Evolutionary conservation across 2,888 invertebrate genomes (phyloP), one percentile per base, ranked within the genome.

Genomic region (Oscheius onirici): DNA sequence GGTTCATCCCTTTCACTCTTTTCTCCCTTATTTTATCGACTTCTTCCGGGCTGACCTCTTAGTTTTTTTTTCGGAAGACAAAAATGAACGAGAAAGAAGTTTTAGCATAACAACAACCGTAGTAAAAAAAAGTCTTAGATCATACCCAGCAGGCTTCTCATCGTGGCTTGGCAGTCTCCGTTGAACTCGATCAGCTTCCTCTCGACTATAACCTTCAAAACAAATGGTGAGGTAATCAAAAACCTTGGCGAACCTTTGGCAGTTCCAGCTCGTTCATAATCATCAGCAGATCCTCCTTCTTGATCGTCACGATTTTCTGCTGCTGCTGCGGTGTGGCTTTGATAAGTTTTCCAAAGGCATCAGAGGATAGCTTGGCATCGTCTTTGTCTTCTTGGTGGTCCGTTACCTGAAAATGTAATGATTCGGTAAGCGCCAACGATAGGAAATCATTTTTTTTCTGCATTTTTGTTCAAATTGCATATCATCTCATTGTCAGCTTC

Each of bases 271-370:
- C 78, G 22, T 76, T 76, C 76, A 79, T 79, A 17, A 81, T 73
- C 76, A 79, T 72, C 63, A 77, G 76, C n/a, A 81, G 51, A 67
- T 81, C 81, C 40, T 81, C 81, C 40, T 78, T 77, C 44, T 78
- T 81, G 58, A 81, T 77, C 46, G 76, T 76, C 41, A 81, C 77
- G 43, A 72, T 55, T 28, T 71, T 73, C 66, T 73, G 71, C 10
- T 49, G 22, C 13, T 71, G 52, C 51, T 69, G 40, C 58, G 55
- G 71, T 11, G 61, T 58, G 20, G 49, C 41, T 65, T 22, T 74
- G 49, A 79, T 72, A 46, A 79, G 52, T 49, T 75, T 79, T 13
- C 75, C 78, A n/a, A 79, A 65, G 15, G 78, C 75, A 17, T 75
- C 76, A 0, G 78, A 60, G 41, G 73, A 74, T 24, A 79, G 52